Evolutionary conservation across 2,797 vertebrate genomes (phyloP), one percentile per base, ranked within the genome.

Genomic region (Cryptoprocta ferox): DNA sequence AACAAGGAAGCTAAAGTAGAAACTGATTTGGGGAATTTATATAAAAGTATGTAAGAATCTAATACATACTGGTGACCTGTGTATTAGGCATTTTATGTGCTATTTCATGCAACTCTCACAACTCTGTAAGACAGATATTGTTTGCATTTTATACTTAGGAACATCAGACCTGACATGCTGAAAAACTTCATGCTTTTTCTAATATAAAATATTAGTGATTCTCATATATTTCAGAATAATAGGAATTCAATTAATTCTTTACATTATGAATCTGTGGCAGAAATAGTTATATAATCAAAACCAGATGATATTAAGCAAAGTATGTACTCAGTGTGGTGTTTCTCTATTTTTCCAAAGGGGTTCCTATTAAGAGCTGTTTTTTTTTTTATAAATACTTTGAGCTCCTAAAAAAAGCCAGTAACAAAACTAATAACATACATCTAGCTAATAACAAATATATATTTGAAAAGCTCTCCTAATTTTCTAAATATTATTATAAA

Each of bases 401-500:
- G 68, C 4, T 79, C n/a, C 79, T 94, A 16, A 37, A 26, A 88
- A 92, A 68, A 91, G 26, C 21, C n/a, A 73, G 14, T 35, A 95
- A 89, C 19, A 95, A 80, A 95, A 45, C 14, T 63, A 84, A 30
- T 37, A 82, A 94, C 78, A 93, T n/a, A 83, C 2, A 85, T 48
- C 35, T 56, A 70, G 18, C 84, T 96, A 94, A 95, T 59, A 94
- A 91, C 68, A 81, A 96, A 70, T 9, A 66, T 30, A 68, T 21
- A 83, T 68, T 15, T 80, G 65, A 93, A 75, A 5, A 76, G 32
- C 21, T 65, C 59, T 81, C 14, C 0, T 94, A 61, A 93, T 45
- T 82, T 95, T 88, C 50, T 80, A 93, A 96, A 93, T 5, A 90
- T 15, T 68, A 92, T 66, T 88, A 73, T 14, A 75, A 94, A 95